Conservation (phyloP, 2,113 vertebrate genomes). For the Rhabdomys dilectus region DNA sequence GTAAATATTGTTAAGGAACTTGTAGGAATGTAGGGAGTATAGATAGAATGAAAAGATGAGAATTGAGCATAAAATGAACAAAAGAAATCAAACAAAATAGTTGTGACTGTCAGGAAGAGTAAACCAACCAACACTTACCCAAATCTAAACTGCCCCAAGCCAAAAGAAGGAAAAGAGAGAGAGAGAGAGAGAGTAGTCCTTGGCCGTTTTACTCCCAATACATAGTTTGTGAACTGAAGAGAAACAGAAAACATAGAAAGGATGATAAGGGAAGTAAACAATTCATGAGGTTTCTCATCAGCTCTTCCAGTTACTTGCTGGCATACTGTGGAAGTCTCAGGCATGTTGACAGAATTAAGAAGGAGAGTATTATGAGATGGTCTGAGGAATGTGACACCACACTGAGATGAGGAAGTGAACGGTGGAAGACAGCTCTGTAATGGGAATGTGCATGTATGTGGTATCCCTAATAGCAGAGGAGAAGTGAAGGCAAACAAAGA, state of each 20-base stretch:
- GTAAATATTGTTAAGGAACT: not conserved
- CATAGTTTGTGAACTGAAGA: not conserved
- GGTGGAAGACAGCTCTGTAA: fast-evolving
- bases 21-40: not conserved
- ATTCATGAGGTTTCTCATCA: not conserved
- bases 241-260: not conserved
- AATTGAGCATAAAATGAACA: not conserved
- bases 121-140: not conserved
- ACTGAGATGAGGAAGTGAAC: not conserved
- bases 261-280: not conserved
- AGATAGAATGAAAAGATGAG: not conserved
- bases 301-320: too few species aligned
- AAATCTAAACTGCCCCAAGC: not conserved
- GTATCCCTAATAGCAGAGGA: not conserved
- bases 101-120: not conserved
- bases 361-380: not conserved
- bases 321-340: not conserved
- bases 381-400: not conserved
- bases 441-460: fast-evolving
- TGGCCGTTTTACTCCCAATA: not conserved
- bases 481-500: not conserved
- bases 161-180: not conserved
- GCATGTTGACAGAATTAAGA: not conserved
- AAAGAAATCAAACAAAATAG: not conserved
- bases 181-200: not conserved